Conservation (phyloP, 2,113 vertebrate species). For the Dascyllus trimaculatus region DNA sequence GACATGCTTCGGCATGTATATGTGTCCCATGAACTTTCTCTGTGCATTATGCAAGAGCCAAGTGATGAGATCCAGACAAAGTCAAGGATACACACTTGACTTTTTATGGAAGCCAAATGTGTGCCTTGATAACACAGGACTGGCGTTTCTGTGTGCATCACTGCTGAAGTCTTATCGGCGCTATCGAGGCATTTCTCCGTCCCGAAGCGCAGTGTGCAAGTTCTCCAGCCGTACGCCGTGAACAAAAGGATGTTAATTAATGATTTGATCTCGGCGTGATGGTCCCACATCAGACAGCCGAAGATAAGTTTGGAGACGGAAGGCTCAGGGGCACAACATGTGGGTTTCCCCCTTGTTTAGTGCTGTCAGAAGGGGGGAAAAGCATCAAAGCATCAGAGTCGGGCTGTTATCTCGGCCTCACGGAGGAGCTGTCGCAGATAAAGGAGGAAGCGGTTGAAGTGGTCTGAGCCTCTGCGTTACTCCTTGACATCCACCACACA, state of each 20-base stretch:
- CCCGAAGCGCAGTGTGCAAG: conserved; percentile 28
- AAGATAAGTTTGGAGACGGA: conserved; percentile 71
- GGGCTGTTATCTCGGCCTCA: conserved; percentile 68
- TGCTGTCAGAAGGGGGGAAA: conserved; percentile 44
- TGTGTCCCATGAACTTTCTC: conserved; percentile 61
- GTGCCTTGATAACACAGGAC: background rate
- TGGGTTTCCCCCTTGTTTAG: conserved; percentile 73
- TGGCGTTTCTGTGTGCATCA: conserved; percentile 27
- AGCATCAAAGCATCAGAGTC: conserved; percentile 68
- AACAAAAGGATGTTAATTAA: conserved; percentile 78
- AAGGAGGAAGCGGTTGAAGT: conserved; percentile 77
- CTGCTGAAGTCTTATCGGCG: conserved; percentile 18
- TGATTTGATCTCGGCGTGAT: conserved; percentile 70
- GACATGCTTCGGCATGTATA: conserved; percentile 64
- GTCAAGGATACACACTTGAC: conserved; percentile 20
- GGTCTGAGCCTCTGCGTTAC: conserved; percentile 44
- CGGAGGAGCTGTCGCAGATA: conserved; percentile 67
- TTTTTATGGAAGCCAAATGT: conserved; percentile 38
- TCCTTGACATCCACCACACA: conserved; percentile 47
- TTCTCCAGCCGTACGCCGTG: conserved; percentile 14
- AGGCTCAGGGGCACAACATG: conserved; percentile 72
- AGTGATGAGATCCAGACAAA: conserved; percentile 64
- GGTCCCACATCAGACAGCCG: conserved; percentile 74
- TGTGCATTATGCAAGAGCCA: conserved; percentile 64
- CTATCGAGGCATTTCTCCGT: conserved; percentile 13